These are phyloP conservation scores for Origma solitaria DNA, from an alignment of 2,113 vertebrate genomes.

Conservation along the genomic window DNA sequence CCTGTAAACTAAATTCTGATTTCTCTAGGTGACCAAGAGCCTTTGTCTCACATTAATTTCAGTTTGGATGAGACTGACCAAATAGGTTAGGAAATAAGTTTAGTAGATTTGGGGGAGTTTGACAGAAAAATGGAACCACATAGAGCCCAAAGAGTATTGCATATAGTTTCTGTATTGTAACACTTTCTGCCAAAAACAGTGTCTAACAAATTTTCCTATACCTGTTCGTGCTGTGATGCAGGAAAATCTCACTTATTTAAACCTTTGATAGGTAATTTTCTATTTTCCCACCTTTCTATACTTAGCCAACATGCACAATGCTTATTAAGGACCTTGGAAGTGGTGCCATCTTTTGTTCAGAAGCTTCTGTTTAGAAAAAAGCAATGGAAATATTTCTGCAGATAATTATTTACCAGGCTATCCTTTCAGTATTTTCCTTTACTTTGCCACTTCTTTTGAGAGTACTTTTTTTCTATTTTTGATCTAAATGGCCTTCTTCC, in stretches of 20 bases:
- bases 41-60: not conserved
- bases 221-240: not conserved
- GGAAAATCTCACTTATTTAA: not conserved
- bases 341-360: not conserved
- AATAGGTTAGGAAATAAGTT: not conserved
- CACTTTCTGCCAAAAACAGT: not conserved
- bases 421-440: not conserved
- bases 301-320: accelerated
- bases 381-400: not conserved
- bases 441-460: not conserved
- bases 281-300: not conserved
- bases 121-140: not conserved
- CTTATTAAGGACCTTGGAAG: not conserved
- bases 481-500: not conserved
- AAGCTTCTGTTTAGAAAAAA: not conserved
- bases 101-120: not conserved
- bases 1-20: not conserved
- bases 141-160: not conserved
- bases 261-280: not conserved
- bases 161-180: not conserved
- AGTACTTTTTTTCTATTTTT: not conserved
- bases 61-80: not conserved
- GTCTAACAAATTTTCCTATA: not conserved
- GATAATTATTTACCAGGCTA: not conserved
- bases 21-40: not conserved